Conservation (phyloP, 2,113 vertebrate genomes). For the Pelecanoides urinatrix region DNA sequence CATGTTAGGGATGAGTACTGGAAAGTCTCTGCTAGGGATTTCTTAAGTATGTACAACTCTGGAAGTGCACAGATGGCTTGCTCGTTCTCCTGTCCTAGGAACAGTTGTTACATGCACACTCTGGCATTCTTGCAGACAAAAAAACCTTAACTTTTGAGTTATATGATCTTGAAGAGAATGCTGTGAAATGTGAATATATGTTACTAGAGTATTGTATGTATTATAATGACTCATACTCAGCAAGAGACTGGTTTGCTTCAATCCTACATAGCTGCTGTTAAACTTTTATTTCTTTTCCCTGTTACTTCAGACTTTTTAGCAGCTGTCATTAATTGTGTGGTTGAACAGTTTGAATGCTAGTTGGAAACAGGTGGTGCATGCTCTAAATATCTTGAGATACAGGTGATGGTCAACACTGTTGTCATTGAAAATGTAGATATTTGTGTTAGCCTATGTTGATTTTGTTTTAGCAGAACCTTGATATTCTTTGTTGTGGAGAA, state of each 20-base stretch:
- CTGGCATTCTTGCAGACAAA: not conserved
- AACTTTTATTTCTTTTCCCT: conserved; percentile 31
- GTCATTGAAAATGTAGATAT: conserved; percentile 12
- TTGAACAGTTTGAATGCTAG: conserved; percentile 66
- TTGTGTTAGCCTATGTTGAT: not conserved
- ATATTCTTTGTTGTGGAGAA: not conserved
- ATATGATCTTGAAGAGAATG: not conserved
- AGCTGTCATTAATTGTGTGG: conserved; percentile 74
- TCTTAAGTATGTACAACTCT: not conserved
- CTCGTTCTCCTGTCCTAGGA: not conserved
- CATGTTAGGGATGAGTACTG: not conserved
- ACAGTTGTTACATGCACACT: not conserved
- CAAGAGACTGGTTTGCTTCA: conserved; percentile 19
- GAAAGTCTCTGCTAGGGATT: not conserved
- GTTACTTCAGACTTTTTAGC: conserved; percentile 63
- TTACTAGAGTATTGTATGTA: not conserved
- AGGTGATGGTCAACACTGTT: conserved; percentile 48
- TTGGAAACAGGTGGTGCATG: conserved; percentile 72
- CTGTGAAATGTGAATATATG: not conserved
- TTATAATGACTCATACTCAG: not conserved
- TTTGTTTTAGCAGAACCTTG: not conserved
- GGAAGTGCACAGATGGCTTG: not conserved
- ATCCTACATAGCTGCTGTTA: not conserved
- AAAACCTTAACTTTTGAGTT: not conserved
- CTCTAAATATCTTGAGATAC: conserved; percentile 58